Evolutionary conservation across 2,797 vertebrate genomes (phyloP), one percentile per base, ranked within the genome.

Genomic region (Tachyglossus aculeatus): DNA sequence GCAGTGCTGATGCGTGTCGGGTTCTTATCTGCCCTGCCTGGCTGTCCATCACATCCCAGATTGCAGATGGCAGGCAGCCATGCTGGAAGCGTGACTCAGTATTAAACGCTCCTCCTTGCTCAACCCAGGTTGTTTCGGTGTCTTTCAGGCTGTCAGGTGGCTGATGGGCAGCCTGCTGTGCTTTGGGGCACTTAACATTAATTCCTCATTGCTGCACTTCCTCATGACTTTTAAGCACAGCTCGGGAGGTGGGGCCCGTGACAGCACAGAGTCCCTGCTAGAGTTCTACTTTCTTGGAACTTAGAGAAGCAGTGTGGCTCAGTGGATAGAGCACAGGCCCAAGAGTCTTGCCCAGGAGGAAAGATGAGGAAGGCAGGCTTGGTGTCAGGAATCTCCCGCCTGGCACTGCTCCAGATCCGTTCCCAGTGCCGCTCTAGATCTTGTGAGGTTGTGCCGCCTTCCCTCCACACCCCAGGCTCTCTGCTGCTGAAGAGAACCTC

Each of bases 401-500:
- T n/a, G n/a, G n/a, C n/a, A n/a, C n/a, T n/a, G n/a, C n/a, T n/a
- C n/a, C n/a, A n/a, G n/a, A n/a, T n/a, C n/a, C n/a, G n/a, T n/a
- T n/a, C n/a, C n/a, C n/a, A n/a, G n/a, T n/a, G n/a, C n/a, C n/a
- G n/a, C n/a, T n/a, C n/a, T n/a, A n/a, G n/a, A n/a, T n/a, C n/a
- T n/a, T n/a, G n/a, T n/a, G n/a, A n/a, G n/a, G n/a, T n/a, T n/a
- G n/a, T n/a, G n/a, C n/a, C n/a, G n/a, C n/a, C n/a, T n/a, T n/a
- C n/a, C n/a, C n/a, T n/a, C n/a, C n/a, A n/a, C n/a, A n/a, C 33
- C 15, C 36, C 0, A 2, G 41, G 4, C 4, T 53, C 75, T 74
- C 69, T 29, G 48, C 14, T 27, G 51, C 9, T 87, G 67, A 64
- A 38, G 65, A 84, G 80, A 66, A 71, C 24, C 18, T 77, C 67